Evolutionary conservation across 2,888 invertebrate genomes (phyloP).

Genomic region (Lasioglossum figueresi): DNA sequence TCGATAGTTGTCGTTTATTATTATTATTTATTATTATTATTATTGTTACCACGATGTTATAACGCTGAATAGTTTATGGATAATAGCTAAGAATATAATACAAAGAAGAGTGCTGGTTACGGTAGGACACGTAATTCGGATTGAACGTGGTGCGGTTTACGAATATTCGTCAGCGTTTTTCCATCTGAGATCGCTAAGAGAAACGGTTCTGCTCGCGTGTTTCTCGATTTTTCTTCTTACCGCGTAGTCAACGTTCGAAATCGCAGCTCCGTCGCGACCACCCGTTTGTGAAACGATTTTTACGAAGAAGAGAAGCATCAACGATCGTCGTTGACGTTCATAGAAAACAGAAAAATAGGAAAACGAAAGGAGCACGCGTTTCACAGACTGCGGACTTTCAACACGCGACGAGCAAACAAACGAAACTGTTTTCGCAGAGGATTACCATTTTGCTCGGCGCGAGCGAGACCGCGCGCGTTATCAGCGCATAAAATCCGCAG

Average conservation of each 20-base stretch:
- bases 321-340: background rate
- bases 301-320: constrained; percentile 19
- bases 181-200: constrained; percentile 12
- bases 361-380: background rate
- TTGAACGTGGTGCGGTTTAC: constrained; percentile 61
- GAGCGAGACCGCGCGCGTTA: background rate
- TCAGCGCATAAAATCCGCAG: background rate
- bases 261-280: constrained; percentile 48
- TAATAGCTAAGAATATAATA: constrained; percentile 76
- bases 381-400: background rate
- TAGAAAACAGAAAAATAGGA: background rate
- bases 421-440: background rate
- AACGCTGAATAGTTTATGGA: constrained; percentile 74
- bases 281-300: constrained; percentile 9
- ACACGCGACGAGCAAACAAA: background rate
- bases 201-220: constrained; percentile 29
- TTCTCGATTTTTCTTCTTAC: constrained; percentile 13
- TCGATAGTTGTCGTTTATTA: constrained; percentile 67
- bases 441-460: background rate
- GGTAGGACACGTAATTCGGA: constrained; percentile 74
- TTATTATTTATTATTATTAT: constrained; percentile 73
- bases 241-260: constrained; percentile 41
- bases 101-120: constrained; percentile 75
- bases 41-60: constrained; percentile 77
- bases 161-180: constrained; percentile 40